These are phyloP conservation scores for Dicyrtoma fusca DNA, from an alignment of 2,888 invertebrate genomes.

Conservation along the genomic window DNA sequence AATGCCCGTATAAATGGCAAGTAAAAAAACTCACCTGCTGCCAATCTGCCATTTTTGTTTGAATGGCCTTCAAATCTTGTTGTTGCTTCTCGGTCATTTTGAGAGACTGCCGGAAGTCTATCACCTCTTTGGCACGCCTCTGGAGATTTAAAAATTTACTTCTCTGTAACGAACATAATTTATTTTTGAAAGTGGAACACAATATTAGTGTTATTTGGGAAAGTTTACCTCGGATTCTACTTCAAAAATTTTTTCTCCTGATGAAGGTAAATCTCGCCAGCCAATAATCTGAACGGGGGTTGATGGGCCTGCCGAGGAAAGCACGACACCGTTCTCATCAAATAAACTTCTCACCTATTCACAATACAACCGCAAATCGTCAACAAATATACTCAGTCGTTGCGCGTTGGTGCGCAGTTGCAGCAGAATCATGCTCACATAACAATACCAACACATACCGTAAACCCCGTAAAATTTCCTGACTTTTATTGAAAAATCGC, in stretches of 20 bases:
- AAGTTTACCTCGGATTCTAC: constrained; percentile 71
- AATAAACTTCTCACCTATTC: constrained; percentile 71
- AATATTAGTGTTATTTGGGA: too few species aligned
- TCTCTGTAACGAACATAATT: too few species aligned
- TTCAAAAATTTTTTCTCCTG: constrained; percentile 86
- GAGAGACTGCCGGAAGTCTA: constrained; percentile 68
- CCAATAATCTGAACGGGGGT: constrained; percentile 85
- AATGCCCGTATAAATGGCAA: background rate
- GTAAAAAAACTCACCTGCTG: constrained; percentile 59
- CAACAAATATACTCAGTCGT: too few species aligned
- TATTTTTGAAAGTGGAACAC: background rate
- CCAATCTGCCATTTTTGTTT: constrained; percentile 70
- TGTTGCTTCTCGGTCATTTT: constrained; percentile 68
- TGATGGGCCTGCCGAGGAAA: constrained; percentile 75
- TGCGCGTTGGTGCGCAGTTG: too few species aligned
- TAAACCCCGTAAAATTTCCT: too few species aligned
- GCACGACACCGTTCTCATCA: constrained; percentile 71
- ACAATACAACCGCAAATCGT: too few species aligned
- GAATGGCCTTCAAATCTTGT: constrained; percentile 68
- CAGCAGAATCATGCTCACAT: too few species aligned
- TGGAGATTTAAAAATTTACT: constrained; percentile 59
- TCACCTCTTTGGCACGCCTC: constrained; percentile 71
- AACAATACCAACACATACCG: too few species aligned
- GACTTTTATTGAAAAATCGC: too few species aligned
- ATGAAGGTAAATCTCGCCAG: constrained; percentile 85